Evolutionary conservation across 2,113 vertebrate genomes (phyloP).

Genomic region (Psephotus haematonotus): DNA sequence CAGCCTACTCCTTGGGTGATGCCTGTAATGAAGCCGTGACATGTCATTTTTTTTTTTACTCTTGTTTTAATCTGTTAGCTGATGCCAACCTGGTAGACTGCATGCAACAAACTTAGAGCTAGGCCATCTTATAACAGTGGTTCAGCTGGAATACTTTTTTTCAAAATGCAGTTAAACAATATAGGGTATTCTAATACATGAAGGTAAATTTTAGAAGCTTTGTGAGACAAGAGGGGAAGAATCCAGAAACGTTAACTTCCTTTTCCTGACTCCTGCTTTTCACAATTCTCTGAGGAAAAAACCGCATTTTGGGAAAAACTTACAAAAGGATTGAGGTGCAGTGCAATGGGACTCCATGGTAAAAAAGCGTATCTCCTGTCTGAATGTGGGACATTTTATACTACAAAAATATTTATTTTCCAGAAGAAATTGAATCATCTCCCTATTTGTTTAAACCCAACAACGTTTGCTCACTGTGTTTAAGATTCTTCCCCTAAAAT

Average conservation of each 20-base stretch:
- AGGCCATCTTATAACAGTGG: rapidly evolving
- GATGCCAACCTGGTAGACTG: not conserved
- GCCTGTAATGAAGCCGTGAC: not conserved
- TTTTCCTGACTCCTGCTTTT: not conserved
- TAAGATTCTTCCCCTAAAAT: not conserved
- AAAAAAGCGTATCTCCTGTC: not conserved
- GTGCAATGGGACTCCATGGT: not conserved
- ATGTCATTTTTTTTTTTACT: rapidly evolving
- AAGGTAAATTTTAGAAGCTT: not conserved
- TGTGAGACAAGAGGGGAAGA: not conserved
- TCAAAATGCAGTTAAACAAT: not conserved
- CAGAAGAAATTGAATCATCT: not conserved
- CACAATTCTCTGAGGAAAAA: not conserved
- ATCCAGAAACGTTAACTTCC: not conserved
- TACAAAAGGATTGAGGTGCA: not conserved
- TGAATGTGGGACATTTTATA: not conserved
- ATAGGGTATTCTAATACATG: not conserved
- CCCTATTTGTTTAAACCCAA: not conserved
- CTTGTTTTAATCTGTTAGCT: not conserved
- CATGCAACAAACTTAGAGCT: not conserved
- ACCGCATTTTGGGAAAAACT: not conserved
- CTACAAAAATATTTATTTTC: not conserved
- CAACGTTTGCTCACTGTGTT: not conserved
- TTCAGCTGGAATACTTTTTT: not conserved
- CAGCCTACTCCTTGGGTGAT: not conserved